Base-by-base conservation (phyloP, 1,140 invertebrate species). In the Polyergus mexicanus region DNA sequence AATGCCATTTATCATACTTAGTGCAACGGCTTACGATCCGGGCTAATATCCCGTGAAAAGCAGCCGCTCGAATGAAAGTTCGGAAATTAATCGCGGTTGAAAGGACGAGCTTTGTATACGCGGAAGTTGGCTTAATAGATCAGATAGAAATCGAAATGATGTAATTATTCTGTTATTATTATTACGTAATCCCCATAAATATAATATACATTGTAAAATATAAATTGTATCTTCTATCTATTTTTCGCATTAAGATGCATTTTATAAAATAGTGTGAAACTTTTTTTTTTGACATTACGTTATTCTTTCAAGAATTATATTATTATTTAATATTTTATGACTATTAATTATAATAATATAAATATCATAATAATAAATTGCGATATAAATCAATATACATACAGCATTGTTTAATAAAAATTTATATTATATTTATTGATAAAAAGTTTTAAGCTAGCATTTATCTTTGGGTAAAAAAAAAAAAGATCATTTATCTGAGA, bases 1-100 rank as follows among this genome's bases (percentile, higher is more conserved):
- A 25, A 38, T 6, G 35, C 47, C 58, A 63, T 86, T 87, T 80
- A 69, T 87, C 74, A 66, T 86, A 65, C 58, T 86, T 86, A 86
- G 62, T 47, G 28, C 41, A 56, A 51, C 38, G 66, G 62, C 58
- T 72, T 47, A 62, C 78, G 68, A 85, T 85, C 80, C 60, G 78
- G 28, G 60, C 68, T 60, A 74, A 86, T 54, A 63, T 51, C 35
- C 51, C 60, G 35, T 51, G 54, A 74, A 65, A 84, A 66, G 76
- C 58, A 63, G 35, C 65, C 76, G 84, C 68, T 68, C 56, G 84
- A 86, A 71, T 60, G 66, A 71, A 86, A 68, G 63, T 80, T 69
- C 13, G 76, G 58, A 80, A 81, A 81, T 86, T 62, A 81, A 77
- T 44, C 19, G 38, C 32, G 54, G 28, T 71, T 54, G 32, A 51